Percentiles rank a stretch among this genome's conserved stretches.
Conservation (phyloP, 2,797 vertebrate species). For the Anableps anableps region DNA sequence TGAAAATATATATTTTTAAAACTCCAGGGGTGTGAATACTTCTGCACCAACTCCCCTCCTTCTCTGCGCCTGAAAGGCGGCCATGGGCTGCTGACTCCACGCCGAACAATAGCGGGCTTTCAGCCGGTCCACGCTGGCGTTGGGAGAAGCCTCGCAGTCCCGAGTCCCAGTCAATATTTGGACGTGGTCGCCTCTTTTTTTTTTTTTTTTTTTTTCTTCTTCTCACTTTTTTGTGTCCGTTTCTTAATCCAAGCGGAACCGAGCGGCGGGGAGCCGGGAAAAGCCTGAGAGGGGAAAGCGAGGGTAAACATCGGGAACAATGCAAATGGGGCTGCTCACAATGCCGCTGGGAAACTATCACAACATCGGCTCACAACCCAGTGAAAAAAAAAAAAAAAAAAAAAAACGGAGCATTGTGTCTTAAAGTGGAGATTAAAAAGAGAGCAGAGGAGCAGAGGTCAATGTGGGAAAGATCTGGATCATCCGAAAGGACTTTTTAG, state of each 20-base stretch:
- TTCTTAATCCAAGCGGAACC: conserved; percentile 79
- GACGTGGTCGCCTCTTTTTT: conserved; percentile 65
- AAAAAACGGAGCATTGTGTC: conserved; percentile 71
- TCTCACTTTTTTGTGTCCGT: conserved; percentile 68
- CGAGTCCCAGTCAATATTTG: conserved; percentile 88
- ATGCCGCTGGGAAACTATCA: conserved; percentile 77
- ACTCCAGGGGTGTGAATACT: not conserved
- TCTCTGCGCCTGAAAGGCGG: conserved; percentile 70
- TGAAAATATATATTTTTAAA: not conserved
- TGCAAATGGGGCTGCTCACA: conserved; percentile 69
- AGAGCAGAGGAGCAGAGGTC: conserved; percentile 63
- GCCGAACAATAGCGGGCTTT: conserved; percentile 87
- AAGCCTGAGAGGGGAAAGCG: conserved; percentile 66
- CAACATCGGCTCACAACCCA: conserved; percentile 71
- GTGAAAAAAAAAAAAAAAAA: conserved; percentile 5
- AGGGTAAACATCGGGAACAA: conserved; percentile 81
- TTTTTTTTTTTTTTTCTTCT: not conserved
- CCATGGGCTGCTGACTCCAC: conserved; percentile 78
- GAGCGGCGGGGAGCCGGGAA: conserved; percentile 70
- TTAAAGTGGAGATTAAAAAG: conserved; percentile 82
- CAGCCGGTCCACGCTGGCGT: conserved; percentile 66
- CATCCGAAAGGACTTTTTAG: conserved; percentile 17
- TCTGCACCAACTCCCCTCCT: conserved; percentile 38
- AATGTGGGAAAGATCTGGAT: conserved; percentile 21
- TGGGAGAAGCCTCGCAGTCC: conserved; percentile 76